Evolutionary conservation across 92 coral and sea anemone species (phyloP).

Genomic region (Paramuricea clavata): DNA sequence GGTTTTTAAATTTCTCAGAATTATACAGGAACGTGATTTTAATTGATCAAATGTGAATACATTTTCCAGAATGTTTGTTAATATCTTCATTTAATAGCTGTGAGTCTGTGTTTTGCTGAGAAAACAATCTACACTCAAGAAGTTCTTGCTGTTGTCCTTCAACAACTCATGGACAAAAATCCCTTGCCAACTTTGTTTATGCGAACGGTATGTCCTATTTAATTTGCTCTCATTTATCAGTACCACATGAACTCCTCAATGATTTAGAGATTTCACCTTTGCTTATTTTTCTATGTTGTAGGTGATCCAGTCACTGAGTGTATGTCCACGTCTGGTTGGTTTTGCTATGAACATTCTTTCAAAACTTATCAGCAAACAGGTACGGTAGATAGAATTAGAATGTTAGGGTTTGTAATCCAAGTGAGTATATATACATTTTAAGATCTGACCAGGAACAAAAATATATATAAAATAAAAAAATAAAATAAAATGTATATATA

Average conservation of each 20-base stretch:
- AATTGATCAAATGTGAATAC: not conserved
- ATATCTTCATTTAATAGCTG: conserved; percentile 83
- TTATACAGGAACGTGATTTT: no score
- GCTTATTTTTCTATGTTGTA: conserved; percentile 30
- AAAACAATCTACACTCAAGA: conserved; percentile 99
- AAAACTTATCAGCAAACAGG: conserved; percentile 98
- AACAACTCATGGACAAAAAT: conserved; percentile 96
- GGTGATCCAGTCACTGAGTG: conserved; percentile 98
- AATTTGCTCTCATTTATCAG: no score
- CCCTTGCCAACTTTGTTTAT: conserved; percentile 97
- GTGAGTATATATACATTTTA: no score
- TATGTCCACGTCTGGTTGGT: conserved; percentile 95
- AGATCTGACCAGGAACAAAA: no score
- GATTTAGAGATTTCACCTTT: not conserved
- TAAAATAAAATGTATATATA: no score
- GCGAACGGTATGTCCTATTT: conserved; percentile 82
- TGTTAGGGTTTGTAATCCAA: no score
- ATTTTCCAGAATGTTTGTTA: not conserved
- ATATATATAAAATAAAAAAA: no score
- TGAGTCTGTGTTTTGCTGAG: conserved; percentile 96
- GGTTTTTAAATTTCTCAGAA: no score
- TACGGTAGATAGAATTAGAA: not conserved
- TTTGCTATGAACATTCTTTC: conserved; percentile 95
- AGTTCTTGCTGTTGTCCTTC: conserved; percentile 94
- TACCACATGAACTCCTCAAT: no score